phyloP scores from a whole-genome alignment of 2,888 invertebrate genomes.

The Pachymerium ferrugineum region DNA sequence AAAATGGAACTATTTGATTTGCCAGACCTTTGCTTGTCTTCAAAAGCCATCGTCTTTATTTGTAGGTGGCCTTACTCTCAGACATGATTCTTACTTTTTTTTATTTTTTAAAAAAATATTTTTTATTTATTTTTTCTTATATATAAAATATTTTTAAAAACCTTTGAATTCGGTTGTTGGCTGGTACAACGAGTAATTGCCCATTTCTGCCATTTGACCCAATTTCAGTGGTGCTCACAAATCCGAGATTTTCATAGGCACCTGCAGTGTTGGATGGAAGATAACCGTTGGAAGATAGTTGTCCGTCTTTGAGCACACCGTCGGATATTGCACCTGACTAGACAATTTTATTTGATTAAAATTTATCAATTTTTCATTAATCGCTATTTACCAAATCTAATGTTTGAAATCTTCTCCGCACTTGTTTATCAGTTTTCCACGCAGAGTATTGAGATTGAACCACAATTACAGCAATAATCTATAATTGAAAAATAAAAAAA shows the following conservation, averaged over 20 bases:
- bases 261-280: neutral
- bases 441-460: conserved; percentile 53
- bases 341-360: neutral
- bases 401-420: conserved; percentile 51
- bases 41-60: no score
- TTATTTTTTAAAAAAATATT: no score
- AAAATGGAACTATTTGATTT: neutral
- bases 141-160: no score
- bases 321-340: conserved; percentile 15
- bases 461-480: conserved; percentile 51
- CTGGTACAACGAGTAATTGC: neutral
- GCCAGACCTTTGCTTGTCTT: no score
- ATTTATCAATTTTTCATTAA: neutral
- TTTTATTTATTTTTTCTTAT: no score
- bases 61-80: no score
- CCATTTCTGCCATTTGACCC: neutral
- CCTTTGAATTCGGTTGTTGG: conserved; percentile 26
- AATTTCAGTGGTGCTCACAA: conserved; percentile 16
- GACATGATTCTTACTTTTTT: no score
- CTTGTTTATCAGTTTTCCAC: conserved; percentile 54
- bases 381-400: conserved; percentile 47
- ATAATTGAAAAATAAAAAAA: conserved; percentile 33
- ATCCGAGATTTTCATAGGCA: conserved; percentile 28
- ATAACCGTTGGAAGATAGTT: neutral
- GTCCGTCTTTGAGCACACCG: neutral